phyloP scores from a whole-genome alignment of 23 tunicate species.

The Oikopleura albicans region DNA sequence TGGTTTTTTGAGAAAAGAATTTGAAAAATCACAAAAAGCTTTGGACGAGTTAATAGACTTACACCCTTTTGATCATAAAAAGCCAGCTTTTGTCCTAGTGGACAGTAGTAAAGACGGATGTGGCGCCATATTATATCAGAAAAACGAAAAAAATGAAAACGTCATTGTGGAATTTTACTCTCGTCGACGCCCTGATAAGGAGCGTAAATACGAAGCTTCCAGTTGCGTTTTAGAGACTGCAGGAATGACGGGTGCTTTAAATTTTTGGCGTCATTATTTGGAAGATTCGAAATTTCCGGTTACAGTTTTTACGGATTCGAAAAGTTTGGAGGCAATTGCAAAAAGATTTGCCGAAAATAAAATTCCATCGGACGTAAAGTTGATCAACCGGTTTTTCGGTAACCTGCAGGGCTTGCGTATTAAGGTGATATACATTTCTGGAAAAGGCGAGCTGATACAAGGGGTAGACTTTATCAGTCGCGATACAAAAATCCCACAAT shows the following conservation, averaged over 20 bases:
- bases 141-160: neutral
- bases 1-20: neutral
- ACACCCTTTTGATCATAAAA: neutral
- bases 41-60: neutral
- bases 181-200: neutral
- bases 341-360: neutral
- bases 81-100: neutral
- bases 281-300: neutral
- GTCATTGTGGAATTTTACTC: neutral
- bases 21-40: neutral
- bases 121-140: neutral
- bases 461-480: neutral
- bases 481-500: no score
- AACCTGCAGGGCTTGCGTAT: neutral
- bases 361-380: neutral
- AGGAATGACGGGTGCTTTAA: conserved; percentile 2
- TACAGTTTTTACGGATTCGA: neutral
- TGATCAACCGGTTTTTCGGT: neutral
- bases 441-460: neutral
- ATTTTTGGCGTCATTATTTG: neutral
- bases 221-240: neutral
- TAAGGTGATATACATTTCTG: neutral
- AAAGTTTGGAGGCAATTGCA: neutral
- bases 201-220: neutral
- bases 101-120: neutral